Evolutionary conservation across 2,797 vertebrate genomes (phyloP), one percentile per base, ranked within the genome.

Genomic region (Falco peregrinus): DNA sequence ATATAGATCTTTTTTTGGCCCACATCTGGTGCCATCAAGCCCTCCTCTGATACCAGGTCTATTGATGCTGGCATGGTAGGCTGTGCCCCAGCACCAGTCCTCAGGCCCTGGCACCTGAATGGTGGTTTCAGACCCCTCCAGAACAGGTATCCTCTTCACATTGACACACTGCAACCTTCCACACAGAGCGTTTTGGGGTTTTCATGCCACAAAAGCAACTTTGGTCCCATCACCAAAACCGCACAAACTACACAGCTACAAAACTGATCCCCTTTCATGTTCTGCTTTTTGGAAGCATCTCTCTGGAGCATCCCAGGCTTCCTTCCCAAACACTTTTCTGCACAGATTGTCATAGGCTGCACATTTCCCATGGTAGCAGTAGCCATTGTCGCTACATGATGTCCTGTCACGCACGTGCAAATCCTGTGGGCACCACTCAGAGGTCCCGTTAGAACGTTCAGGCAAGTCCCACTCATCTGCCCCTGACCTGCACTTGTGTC

Each of bases 381-480:
- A 45, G n/a, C 71, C 64, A 0, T 20, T 6, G 8, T 89, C 21
- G 13, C 80, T 48, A 74, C 89, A 82, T 0, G 33, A 24, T 2
- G 87, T 87, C 18, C 97, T 97, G 1, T 98, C 96, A 4, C 96
- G 95, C 39, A 73, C 20, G 9, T 88, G 75, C 16, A 79, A 22
- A 16, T 98, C 67, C 3, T 4, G 4, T 1, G 92, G 97, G 26
- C 98, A 98, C 25, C 5, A 6, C 10, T 5, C 35, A 2, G 94
- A 96, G 15, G 2, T 22, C 22, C 97, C 97, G 10, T 56, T 12
- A 35, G 97, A 98, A 7, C 94, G 97, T 25, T 98, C 97, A 1
- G 97, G 91, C 26, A 98, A 93, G 68, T 98, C 97, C 19, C 97
- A 97, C 6, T 87, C 59, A 1, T 41, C 79, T 1, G 0, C 2